These are phyloP conservation scores for Halcyon badia DNA, from an alignment of 2,797 vertebrate genomes.

Conservation along the genomic window DNA sequence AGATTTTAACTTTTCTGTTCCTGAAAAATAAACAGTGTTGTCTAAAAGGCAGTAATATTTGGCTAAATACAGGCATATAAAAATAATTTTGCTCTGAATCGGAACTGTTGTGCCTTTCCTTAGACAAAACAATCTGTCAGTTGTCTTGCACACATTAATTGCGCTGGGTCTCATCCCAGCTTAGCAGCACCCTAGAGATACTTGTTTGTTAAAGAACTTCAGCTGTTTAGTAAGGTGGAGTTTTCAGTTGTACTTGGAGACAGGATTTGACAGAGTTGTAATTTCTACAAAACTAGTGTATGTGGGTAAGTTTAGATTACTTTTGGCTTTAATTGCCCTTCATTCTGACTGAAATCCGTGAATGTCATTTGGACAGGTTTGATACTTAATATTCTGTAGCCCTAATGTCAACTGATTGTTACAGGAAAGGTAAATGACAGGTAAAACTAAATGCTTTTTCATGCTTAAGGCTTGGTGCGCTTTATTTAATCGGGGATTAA, in stretches of 20 bases:
- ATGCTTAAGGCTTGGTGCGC: not conserved
- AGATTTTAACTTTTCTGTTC: not conserved
- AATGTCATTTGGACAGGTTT: not conserved
- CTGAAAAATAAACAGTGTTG: not conserved
- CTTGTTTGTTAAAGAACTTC: not conserved
- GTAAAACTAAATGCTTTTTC: not conserved
- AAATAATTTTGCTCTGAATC: not conserved
- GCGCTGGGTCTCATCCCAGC: not conserved
- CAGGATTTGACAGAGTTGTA: not conserved
- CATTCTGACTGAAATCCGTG: not conserved
- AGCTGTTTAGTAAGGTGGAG: not conserved
- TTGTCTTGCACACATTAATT: not conserved
- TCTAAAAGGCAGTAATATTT: not conserved
- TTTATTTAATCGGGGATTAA: not conserved
- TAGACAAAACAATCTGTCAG: not conserved
- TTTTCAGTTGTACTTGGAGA: not conserved
- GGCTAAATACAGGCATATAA: not conserved
- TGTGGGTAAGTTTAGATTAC: not conserved
- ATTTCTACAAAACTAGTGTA: not conserved
- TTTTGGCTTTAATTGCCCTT: not conserved
- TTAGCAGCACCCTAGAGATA: not conserved
- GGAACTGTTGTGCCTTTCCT: not conserved
- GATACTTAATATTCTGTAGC: not conserved
- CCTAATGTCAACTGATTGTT: rapidly evolving
- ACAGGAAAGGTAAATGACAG: not conserved